These are phyloP conservation scores for Oenanthe melanoleuca DNA, from an alignment of 2,113 vertebrate species.

Conservation along the genomic window DNA sequence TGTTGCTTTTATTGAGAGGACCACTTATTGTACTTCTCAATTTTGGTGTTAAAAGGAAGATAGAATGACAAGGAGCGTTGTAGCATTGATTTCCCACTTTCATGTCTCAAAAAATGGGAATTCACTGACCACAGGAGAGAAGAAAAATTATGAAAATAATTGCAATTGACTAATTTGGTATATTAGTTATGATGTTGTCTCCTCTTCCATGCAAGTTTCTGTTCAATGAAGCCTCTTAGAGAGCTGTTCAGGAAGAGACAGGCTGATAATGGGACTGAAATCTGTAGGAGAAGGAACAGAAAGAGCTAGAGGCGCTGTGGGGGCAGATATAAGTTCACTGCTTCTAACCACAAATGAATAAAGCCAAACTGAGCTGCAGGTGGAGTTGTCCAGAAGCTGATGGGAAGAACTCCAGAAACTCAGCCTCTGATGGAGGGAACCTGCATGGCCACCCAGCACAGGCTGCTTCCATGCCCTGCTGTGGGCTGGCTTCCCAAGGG, in stretches of 20 bases:
- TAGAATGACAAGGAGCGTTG: background rate
- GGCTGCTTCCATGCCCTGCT: background rate
- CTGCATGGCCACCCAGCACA: fast-evolving
- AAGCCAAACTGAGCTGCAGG: background rate
- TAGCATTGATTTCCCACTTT: background rate
- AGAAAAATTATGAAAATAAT: background rate
- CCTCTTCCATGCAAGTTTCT: background rate
- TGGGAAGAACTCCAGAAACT: background rate
- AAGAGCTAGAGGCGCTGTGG: background rate
- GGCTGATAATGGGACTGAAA: background rate
- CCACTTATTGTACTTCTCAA: background rate
- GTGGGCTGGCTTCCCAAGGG: background rate
- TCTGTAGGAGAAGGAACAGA: background rate
- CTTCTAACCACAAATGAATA: background rate
- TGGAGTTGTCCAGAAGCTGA: background rate
- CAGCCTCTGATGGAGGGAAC: background rate
- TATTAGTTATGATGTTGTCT: background rate
- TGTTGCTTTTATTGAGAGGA: background rate
- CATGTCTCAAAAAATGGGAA: background rate
- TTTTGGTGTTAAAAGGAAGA: background rate
- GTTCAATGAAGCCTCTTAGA: background rate
- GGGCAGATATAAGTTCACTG: background rate
- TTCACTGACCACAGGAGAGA: background rate
- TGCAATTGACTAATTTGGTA: background rate
- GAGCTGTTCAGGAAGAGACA: background rate